Evolutionary conservation across 1,140 invertebrate species (phyloP).

Genomic region (Eriosoma lanigerum): DNA sequence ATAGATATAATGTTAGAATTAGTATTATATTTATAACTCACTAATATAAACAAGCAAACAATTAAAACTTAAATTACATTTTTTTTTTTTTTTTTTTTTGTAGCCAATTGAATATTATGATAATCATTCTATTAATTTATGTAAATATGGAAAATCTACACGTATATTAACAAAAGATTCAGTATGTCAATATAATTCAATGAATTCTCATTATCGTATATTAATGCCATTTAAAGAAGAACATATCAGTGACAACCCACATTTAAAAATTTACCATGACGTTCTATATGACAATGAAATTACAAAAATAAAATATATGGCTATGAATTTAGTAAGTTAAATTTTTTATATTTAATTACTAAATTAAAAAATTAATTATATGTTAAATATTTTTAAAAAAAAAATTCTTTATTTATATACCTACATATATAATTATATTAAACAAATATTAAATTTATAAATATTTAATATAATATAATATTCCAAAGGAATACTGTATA

Average conservation of each 20-base stretch:
- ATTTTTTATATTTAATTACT: too few species aligned
- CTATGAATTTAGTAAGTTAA: not conserved
- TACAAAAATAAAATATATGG: not conserved
- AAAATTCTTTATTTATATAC: too few species aligned
- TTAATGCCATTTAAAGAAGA: slow-evolving; percentile 26
- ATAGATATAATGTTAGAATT: not conserved
- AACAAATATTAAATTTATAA: too few species aligned
- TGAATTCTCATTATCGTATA: not conserved
- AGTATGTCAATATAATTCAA: not conserved
- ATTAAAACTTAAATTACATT: too few species aligned
- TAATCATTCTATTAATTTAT: not conserved
- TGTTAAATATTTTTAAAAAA: too few species aligned
- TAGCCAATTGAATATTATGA: too few species aligned
- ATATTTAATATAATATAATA: too few species aligned
- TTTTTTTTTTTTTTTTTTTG: too few species aligned
- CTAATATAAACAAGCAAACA: too few species aligned
- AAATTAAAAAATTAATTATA: too few species aligned
- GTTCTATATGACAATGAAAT: slow-evolving; percentile 9
- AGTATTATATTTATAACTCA: not conserved
- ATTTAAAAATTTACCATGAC: slow-evolving; percentile 15
- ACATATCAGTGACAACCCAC: not conserved
- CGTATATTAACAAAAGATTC: not conserved
- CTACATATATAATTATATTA: too few species aligned
- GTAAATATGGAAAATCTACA: not conserved
- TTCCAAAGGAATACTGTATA: too few species aligned